Conservation (phyloP, 2,113 vertebrate genomes). For the Pionites leucogaster region DNA sequence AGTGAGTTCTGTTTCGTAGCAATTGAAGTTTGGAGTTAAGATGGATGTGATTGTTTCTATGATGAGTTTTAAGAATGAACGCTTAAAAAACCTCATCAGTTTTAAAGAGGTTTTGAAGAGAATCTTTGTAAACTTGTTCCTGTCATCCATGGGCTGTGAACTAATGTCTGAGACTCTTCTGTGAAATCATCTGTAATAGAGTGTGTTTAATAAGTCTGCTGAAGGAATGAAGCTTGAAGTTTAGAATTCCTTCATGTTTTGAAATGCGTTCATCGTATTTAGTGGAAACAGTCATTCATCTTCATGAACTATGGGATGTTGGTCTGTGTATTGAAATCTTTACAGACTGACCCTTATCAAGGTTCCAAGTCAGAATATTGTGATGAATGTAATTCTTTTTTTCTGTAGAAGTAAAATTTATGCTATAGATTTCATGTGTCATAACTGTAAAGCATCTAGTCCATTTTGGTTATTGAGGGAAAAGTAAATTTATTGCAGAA, state of each 20-base stretch:
- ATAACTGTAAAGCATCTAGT: background rate
- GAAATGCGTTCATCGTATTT: background rate
- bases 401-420: background rate
- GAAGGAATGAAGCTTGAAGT: background rate
- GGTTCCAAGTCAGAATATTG: background rate
- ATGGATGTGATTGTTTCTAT: background rate
- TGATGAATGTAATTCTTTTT: background rate
- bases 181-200: background rate
- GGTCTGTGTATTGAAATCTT: background rate
- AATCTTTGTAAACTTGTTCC: background rate
- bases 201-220: background rate
- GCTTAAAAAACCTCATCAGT: fast-evolving
- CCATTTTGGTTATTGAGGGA: background rate
- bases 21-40: background rate
- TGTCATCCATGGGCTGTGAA: background rate
- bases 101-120: background rate
- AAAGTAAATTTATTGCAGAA: background rate
- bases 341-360: background rate
- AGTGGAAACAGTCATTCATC: background rate
- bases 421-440: background rate
- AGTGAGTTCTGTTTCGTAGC: background rate
- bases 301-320: background rate
- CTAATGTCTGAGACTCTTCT: background rate
- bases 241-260: background rate
- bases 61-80: background rate